Evolutionary conservation across 2,113 vertebrate species (phyloP).

Genomic region (Tragulus kanchil): DNA sequence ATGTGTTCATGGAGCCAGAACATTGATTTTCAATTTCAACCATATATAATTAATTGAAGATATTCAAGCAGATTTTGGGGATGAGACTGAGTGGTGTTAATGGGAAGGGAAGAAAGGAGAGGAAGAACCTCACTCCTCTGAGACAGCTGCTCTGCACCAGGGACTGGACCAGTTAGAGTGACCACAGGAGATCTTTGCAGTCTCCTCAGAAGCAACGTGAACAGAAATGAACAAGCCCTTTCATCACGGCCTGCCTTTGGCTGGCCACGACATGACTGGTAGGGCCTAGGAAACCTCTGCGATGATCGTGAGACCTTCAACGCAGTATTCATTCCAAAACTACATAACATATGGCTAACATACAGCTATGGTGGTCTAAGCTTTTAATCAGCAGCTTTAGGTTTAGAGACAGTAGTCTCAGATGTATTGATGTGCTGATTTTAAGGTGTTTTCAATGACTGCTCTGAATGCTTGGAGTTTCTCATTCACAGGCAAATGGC

Average conservation of each 20-base stretch:
- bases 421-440: background rate
- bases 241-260: accelerated
- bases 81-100: background rate
- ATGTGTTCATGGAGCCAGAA: background rate
- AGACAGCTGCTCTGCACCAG: background rate
- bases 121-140: background rate
- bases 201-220: background rate
- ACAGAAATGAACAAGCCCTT: background rate
- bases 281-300: background rate
- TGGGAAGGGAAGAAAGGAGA: background rate
- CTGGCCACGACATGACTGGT: background rate
- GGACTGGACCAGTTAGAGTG: no score
- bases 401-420: background rate
- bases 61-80: background rate
- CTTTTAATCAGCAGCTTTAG: background rate
- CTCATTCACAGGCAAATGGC: background rate
- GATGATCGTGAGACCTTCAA: background rate
- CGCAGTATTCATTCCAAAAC: background rate
- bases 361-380: background rate
- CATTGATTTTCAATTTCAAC: background rate
- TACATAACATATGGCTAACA: no score
- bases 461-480: background rate
- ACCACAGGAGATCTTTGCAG: background rate
- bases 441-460: background rate
- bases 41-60: constrained; percentile 6